A percentile compares a stretch with the other conserved stretches of the same genome.
Evolutionary conservation across 2,888 invertebrate genomes (phyloP).

Genomic region (Eugnorisma glareosa): DNA sequence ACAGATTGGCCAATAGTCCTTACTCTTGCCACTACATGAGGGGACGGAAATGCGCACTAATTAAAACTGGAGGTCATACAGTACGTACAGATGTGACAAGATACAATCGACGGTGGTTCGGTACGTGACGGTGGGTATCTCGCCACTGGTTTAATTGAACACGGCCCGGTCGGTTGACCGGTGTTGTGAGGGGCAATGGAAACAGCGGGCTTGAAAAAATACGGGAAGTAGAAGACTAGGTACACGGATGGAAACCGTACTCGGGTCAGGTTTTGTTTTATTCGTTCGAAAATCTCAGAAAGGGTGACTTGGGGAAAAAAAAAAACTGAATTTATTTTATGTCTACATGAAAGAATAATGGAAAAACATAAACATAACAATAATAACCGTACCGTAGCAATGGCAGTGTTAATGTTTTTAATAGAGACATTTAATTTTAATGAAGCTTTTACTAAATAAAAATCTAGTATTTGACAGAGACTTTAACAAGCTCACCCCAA

Average conservation of each 20-base stretch:
- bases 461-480: neutral
- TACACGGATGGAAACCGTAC: neutral
- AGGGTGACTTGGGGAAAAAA: neutral
- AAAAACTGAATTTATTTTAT: neutral
- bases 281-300: no score
- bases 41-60: conserved; percentile 70
- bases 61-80: conserved; percentile 74
- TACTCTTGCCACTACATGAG: conserved; percentile 45
- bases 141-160: conserved; percentile 84
- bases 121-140: conserved; percentile 85
- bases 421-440: no score
- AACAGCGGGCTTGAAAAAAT: conserved; percentile 27
- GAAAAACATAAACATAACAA: no score
- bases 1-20: conserved; percentile 54
- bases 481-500: neutral
- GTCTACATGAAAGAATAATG: neutral
- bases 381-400: no score
- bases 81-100: conserved; percentile 80
- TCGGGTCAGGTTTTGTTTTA: neutral
- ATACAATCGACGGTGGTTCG: conserved; percentile 77
- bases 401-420: no score
- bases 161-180: conserved; percentile 75
- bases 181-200: conserved; percentile 54
- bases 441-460: no score
- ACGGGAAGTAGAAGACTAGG: neutral